These are phyloP conservation scores for Busseola fusca DNA, from an alignment of 2,888 invertebrate genomes.

Conservation along the genomic window DNA sequence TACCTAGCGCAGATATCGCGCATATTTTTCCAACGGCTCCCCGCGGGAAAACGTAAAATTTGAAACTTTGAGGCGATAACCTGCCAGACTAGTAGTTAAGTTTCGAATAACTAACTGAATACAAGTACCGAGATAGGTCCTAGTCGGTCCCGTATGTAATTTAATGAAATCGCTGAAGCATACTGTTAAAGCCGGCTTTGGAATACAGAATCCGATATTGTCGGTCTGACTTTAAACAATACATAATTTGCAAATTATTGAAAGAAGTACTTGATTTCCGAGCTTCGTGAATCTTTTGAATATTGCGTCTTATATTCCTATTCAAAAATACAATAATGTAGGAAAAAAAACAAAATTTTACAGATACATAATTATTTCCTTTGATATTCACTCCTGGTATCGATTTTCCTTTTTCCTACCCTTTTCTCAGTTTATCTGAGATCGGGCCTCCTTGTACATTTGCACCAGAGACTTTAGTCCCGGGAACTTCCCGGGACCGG, in stretches of 20 bases:
- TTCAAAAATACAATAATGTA: background rate
- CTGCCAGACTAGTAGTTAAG: constrained; percentile 51
- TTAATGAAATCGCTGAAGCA: constrained; percentile 52
- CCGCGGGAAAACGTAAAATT: constrained; percentile 58
- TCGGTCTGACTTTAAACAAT: constrained; percentile 38
- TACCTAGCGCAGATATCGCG: constrained; percentile 30
- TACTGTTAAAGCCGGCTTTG: constrained; percentile 28
- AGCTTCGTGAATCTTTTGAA: background rate
- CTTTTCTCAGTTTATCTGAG: background rate
- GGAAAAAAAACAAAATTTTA: background rate
- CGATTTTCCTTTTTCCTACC: background rate
- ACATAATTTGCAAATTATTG: constrained; percentile 42
- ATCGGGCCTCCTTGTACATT: background rate
- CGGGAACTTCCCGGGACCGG: too few relatives aligned
- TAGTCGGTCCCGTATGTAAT: constrained; percentile 49
- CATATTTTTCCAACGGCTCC: constrained; percentile 50
- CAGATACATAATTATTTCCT: background rate
- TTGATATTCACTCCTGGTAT: background rate
- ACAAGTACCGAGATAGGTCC: constrained; percentile 57
- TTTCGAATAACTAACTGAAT: constrained; percentile 59
- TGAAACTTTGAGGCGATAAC: constrained; percentile 60
- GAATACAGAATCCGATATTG: constrained; percentile 40
- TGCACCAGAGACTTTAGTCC: too few relatives aligned
- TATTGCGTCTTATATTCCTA: background rate
- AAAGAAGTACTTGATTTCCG: constrained; percentile 33